A percentile compares a stretch with the other conserved stretches of the same genome.
These are phyloP conservation scores for Poecile atricapillus DNA, from an alignment of 2,113 vertebrate genomes.

Conservation along the genomic window DNA sequence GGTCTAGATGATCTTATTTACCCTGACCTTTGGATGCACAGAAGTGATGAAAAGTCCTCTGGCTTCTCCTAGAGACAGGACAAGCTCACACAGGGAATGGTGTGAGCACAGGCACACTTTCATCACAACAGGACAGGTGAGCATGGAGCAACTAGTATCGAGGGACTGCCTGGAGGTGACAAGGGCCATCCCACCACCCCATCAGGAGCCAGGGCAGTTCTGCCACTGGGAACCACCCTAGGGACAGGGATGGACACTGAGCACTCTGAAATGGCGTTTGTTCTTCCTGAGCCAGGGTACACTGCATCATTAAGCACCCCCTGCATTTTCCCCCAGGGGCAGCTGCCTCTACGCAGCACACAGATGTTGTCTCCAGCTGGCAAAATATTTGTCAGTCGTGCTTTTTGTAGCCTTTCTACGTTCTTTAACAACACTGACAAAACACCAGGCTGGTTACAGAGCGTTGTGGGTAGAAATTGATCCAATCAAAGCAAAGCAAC, in stretches of 20 bases:
- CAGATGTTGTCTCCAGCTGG: background rate
- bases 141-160: background rate
- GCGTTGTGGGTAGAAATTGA: rapidly evolving
- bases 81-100: background rate
- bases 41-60: background rate
- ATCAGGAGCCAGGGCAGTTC: background rate
- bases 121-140: background rate
- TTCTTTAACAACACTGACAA: background rate
- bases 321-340: background rate
- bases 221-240: background rate
- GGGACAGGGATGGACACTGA: background rate
- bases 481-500: background rate
- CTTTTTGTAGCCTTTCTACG: background rate
- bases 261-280: rapidly evolving
- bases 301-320: rapidly evolving
- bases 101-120: background rate
- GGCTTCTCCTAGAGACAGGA: background rate
- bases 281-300: background rate
- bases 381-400: background rate
- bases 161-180: background rate
- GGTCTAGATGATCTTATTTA: background rate
- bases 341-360: background rate
- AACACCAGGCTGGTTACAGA: background rate
- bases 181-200: background rate
- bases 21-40: background rate